Evolutionary conservation across 2,113 vertebrate genomes (phyloP).

Genomic region (Prunella fulvescens): DNA sequence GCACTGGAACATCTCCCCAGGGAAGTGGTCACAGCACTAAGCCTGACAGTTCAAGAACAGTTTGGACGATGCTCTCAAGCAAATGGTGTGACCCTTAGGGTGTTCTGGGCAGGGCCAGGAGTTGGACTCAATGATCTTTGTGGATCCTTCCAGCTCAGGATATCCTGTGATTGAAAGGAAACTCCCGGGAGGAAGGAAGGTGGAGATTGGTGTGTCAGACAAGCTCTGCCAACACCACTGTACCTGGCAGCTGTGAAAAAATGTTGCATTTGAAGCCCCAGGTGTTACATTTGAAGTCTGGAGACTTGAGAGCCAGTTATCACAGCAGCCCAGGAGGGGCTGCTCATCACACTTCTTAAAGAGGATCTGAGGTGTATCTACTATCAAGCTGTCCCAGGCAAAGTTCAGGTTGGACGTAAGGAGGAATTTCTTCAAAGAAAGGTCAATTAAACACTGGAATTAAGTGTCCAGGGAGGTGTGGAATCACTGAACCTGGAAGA

Average conservation of each 20-base stretch:
- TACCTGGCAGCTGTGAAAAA: accelerated
- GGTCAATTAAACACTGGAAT: not conserved
- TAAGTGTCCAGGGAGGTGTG: not conserved
- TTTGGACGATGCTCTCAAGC: not conserved
- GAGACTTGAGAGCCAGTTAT: not conserved
- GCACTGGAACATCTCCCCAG: not conserved
- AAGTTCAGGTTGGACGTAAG: not conserved
- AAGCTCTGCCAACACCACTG: not conserved
- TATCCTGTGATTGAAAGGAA: not conserved
- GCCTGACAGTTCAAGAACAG: not conserved
- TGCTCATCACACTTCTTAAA: not conserved
- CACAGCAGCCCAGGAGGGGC: not conserved
- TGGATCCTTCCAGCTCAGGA: not conserved
- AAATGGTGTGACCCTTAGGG: not conserved
- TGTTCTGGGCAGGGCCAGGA: not conserved
- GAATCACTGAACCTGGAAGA: not conserved
- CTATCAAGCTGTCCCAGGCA: not conserved
- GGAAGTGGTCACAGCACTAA: not conserved
- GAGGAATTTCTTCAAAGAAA: not conserved
- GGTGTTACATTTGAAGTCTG: not conserved
- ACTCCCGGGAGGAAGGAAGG: not conserved
- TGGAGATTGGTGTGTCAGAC: not conserved
- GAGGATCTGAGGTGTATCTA: not conserved
- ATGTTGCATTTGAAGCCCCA: not conserved
- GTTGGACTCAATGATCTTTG: not conserved